These are phyloP conservation scores for Myiozetetes cayanensis DNA, from an alignment of 2,113 vertebrate genomes.

Conservation along the genomic window DNA sequence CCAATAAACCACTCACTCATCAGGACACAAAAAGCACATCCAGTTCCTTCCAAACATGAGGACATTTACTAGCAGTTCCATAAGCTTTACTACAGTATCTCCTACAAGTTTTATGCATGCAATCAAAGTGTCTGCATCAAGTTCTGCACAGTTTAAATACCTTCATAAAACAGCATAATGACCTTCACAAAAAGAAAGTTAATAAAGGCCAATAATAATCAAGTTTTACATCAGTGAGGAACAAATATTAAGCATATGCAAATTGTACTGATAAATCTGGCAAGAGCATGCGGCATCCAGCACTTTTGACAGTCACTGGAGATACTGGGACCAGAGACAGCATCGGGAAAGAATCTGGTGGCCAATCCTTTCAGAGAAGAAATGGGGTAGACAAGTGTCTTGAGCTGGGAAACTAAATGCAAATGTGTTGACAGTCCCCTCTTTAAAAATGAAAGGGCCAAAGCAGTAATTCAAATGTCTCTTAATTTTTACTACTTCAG, in stretches of 20 bases:
- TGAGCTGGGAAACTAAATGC: neutral
- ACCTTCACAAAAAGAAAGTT: neutral
- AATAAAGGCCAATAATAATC: conserved; percentile 36
- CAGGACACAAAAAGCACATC: neutral
- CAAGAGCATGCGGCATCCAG: neutral
- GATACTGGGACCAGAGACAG: neutral
- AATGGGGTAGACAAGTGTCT: fast-evolving
- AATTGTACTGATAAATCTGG: neutral
- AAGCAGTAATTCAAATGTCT: neutral
- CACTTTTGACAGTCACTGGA: neutral
- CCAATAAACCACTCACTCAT: neutral
- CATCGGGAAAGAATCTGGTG: neutral
- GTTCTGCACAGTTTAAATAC: conserved; percentile 42
- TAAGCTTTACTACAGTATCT: conserved; percentile 30
- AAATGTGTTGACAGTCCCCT: fast-evolving
- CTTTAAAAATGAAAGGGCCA: neutral
- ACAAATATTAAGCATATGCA: conserved; percentile 25
- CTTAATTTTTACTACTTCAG: neutral
- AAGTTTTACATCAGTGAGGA: neutral
- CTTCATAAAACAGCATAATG: conserved; percentile 32
- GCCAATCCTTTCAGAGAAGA: neutral
- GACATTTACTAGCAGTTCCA: conserved; percentile 4
- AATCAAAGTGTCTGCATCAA: neutral
- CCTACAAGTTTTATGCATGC: conserved; percentile 14
- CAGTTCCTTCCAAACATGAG: neutral